A percentile compares a stretch with the other conserved stretches of the same genome.
Evolutionary conservation across 1,140 invertebrate genomes (phyloP).

Genomic region (Pseudomyrmex gracilis): DNA sequence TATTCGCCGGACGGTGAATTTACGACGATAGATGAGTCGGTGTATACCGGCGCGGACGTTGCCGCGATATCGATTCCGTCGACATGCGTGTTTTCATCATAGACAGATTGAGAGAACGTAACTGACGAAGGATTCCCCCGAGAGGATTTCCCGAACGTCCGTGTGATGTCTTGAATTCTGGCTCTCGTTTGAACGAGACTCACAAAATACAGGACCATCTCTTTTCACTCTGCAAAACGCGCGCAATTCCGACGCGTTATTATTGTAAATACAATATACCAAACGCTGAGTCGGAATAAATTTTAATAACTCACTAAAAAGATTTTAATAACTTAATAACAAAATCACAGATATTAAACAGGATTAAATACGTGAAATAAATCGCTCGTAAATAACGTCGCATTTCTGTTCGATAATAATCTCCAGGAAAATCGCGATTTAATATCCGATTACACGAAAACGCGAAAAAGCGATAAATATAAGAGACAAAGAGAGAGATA

Average conservation of each 20-base stretch:
- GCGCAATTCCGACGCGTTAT: no score
- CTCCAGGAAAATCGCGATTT: neutral
- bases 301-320: no score
- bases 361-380: neutral
- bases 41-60: neutral
- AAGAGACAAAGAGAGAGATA: neutral
- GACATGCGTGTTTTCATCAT: conserved; percentile 16
- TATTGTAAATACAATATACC: no score
- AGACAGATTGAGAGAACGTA: conserved; percentile 37
- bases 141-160: neutral
- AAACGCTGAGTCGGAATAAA: no score
- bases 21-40: conserved; percentile 32
- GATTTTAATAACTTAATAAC: no score
- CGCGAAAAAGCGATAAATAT: neutral
- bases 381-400: neutral
- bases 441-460: neutral
- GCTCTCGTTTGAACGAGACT: neutral
- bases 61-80: conserved; percentile 40
- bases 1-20: conserved; percentile 26
- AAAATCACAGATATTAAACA: no score
- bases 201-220: no score
- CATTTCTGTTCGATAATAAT: neutral
- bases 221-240: no score
- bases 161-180: conserved; percentile 2
- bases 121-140: conserved; percentile 30